Evolutionary conservation across 2,113 vertebrate genomes (phyloP).

Genomic region (Ceyx margarethae): DNA sequence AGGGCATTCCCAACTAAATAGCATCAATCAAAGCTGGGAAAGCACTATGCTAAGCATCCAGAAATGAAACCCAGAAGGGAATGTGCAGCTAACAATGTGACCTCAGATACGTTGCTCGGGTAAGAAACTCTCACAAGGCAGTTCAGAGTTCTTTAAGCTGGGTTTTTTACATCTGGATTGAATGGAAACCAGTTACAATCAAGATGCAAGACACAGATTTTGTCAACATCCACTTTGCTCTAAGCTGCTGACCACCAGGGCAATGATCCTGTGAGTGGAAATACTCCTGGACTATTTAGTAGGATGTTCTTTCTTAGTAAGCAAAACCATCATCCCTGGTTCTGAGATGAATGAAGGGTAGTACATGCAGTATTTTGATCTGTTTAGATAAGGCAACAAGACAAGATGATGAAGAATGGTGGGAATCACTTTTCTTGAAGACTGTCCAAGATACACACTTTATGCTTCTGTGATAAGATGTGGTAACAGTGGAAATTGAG

Average conservation of each 20-base stretch:
- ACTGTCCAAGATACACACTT: background rate
- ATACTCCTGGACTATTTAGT: background rate
- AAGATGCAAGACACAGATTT: background rate
- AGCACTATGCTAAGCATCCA: background rate
- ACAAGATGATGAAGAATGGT: background rate
- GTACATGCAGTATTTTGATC: background rate
- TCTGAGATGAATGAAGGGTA: background rate
- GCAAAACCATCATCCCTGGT: background rate
- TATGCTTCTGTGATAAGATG: background rate
- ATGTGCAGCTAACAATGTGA: background rate
- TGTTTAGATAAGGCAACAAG: background rate
- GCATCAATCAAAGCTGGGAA: background rate
- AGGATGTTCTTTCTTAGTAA: background rate
- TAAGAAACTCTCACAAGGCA: background rate
- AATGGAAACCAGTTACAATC: background rate
- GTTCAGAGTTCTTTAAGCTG: background rate
- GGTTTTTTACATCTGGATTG: background rate
- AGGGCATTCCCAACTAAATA: background rate
- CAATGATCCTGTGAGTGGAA: background rate
- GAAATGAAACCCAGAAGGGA: background rate
- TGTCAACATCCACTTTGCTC: background rate
- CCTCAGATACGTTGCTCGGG: background rate
- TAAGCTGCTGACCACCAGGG: background rate
- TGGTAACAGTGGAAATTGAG: background rate
- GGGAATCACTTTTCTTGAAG: background rate